Percentiles rank a stretch among this genome's conserved stretches.
These are phyloP conservation scores for Globodera rostochiensis DNA, from an alignment of 1,140 invertebrate species.

Conservation along the genomic window DNA sequence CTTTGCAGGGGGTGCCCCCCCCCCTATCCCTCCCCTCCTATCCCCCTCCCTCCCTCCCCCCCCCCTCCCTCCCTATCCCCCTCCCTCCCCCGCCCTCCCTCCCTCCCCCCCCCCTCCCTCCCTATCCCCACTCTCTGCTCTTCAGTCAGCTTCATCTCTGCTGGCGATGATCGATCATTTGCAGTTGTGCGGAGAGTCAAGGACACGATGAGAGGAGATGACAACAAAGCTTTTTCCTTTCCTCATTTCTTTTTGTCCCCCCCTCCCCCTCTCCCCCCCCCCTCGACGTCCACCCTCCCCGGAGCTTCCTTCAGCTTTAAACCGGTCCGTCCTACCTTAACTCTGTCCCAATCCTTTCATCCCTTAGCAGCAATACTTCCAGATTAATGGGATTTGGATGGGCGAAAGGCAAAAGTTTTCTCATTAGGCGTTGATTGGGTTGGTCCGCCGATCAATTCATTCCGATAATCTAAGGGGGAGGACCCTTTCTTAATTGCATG, in stretches of 20 bases:
- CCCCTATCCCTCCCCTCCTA: neutral
- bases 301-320: neutral
- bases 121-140: neutral
- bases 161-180: too few species aligned
- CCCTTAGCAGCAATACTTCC: neutral
- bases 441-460: neutral
- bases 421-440: neutral
- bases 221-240: neutral
- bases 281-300: neutral
- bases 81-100: neutral
- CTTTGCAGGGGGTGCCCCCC: too few species aligned
- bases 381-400: neutral
- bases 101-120: neutral
- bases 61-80: neutral
- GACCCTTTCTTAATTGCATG: neutral
- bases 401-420: neutral
- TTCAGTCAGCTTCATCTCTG: neutral
- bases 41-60: neutral
- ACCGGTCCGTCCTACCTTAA: neutral
- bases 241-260: neutral
- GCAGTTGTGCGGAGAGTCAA: too few species aligned
- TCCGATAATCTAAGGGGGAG: neutral
- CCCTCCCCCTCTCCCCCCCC: neutral
- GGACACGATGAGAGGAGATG: neutral
- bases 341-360: slow-evolving; percentile 1